Evolutionary conservation across 1,140 invertebrate species (phyloP), one percentile per base, ranked within the genome.

Genomic region (Homalodisca vitripennis): DNA sequence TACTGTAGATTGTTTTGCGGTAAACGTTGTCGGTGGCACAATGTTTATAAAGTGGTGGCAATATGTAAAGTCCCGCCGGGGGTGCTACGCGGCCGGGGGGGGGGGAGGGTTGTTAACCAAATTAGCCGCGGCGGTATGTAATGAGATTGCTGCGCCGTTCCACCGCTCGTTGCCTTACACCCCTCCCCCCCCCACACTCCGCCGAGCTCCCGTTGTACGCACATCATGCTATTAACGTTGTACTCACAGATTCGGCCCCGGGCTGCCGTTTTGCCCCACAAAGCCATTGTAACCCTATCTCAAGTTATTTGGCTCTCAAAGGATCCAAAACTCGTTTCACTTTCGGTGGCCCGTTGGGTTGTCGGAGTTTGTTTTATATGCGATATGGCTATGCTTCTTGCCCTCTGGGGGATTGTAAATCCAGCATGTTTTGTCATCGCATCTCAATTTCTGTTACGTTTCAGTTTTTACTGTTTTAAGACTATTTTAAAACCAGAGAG

Each of bases 11-110:
- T 60, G 27, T 26, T 60, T 26, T 6, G 55, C n/a, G 26, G 27
- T 27, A 26, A 60, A 27, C 27, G 55, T 6, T 3, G 48, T 13
- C 55, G 22, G 55, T 60, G 26, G 14, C 3, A 24, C 55, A 60
- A 60, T 60, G 55, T 60, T 60, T 60, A 60, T 60, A 26, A 60
- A 60, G 55, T 29, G 55, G 55, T 27, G 55, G 55, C 55, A 60
- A 60, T 60, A 60, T 60, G 55, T 60, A 60, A 60, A 60, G 55
- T 27, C 55, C 27, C 24, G 55, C 55, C 24, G 24, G 26, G 55
- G 55, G 2, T 6, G 55, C 1, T 27, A 12, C 3, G 14, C 2
- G 6, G 34, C 34, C 17, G 34, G 27, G 27, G 27, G 22, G 55
- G 55, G 55, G 48, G 48, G 34, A 41, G 17, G 48, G 55, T 60